Base-by-base conservation (phyloP, 2,888 invertebrate genomes). In the Anarsia innoxiella region DNA sequence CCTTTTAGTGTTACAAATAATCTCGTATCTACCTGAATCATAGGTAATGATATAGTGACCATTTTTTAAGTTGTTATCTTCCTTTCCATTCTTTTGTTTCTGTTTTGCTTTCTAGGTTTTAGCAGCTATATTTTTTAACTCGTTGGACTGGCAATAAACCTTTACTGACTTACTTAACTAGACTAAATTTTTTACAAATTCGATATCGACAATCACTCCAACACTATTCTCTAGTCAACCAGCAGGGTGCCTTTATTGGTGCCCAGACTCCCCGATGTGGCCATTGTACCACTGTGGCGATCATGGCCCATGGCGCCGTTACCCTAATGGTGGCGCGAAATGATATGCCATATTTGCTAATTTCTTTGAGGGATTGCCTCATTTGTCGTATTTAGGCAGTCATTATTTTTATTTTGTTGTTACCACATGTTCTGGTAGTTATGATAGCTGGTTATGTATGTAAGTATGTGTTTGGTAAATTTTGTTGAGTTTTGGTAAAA, bases 171-270 rank as follows among this genome's bases (percentile, higher is more conserved):
- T n/a, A n/a, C n/a, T n/a, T n/a, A n/a, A n/a, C n/a, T n/a, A n/a
- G n/a, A n/a, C n/a, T n/a, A n/a, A n/a, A n/a, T n/a, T n/a, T n/a
- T n/a, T n/a, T n/a, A n/a, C n/a, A n/a, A n/a, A n/a, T n/a, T n/a
- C n/a, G n/a, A n/a, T n/a, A n/a, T n/a, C n/a, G n/a, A n/a, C n/a
- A n/a, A n/a, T n/a, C n/a, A n/a, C n/a, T n/a, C n/a, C n/a, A n/a
- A n/a, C n/a, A n/a, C n/a, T n/a, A n/a, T n/a, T n/a, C n/a, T n/a
- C n/a, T n/a, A n/a, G n/a, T n/a, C n/a, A n/a, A 25, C 14, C 74
- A 49, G 53, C 68, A 58, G 70, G 71, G 68, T 31, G 63, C 48
- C 68, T 57, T 69, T 78, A 79, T 80, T 82, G 77, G 70, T 56
- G 59, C 64, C 66, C 63, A 52, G 65, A 46, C 61, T 56, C 71